Percentiles rank a stretch among this genome's conserved stretches.
Evolutionary conservation across 2,797 vertebrate species (phyloP).

Genomic region (Enteromius anoplus): DNA sequence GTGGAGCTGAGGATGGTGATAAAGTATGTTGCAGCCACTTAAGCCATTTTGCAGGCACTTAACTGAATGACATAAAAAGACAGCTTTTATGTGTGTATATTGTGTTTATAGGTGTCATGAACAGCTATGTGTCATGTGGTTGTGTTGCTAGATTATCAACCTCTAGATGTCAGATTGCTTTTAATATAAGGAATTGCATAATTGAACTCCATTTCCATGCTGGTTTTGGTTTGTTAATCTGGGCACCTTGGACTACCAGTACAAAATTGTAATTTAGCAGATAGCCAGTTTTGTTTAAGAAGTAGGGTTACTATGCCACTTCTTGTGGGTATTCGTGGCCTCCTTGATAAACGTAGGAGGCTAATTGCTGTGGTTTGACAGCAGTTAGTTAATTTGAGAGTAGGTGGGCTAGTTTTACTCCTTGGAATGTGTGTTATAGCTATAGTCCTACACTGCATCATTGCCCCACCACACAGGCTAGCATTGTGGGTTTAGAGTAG

Average conservation of each 20-base stretch:
- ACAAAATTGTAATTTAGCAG: not conserved
- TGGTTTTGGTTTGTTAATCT: not conserved
- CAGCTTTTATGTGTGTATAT: not conserved
- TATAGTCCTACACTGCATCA: constrained; percentile 51
- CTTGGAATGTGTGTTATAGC: constrained; percentile 37
- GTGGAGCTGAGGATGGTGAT: not conserved
- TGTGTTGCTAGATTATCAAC: not conserved
- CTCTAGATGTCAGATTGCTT: not conserved
- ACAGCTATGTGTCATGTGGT: not conserved
- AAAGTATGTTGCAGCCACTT: not conserved
- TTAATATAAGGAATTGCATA: not conserved
- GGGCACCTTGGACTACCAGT: not conserved
- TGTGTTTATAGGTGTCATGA: not conserved
- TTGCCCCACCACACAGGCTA: constrained; percentile 43
- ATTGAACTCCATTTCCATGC: not conserved
- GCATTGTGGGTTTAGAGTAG: constrained; percentile 36
- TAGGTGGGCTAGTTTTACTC: constrained; percentile 43
- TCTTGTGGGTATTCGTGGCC: constrained; percentile 17
- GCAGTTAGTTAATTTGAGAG: constrained; percentile 37
- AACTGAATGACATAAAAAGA: not conserved
- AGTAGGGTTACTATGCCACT: not conserved
- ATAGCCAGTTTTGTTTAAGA: not conserved
- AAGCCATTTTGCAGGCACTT: not conserved
- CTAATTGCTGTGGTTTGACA: constrained; percentile 48
- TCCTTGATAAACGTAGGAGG: constrained; percentile 49